Evolutionary conservation across 2,797 vertebrate genomes (phyloP).

Genomic region (Acrossocheilus fasciatus): DNA sequence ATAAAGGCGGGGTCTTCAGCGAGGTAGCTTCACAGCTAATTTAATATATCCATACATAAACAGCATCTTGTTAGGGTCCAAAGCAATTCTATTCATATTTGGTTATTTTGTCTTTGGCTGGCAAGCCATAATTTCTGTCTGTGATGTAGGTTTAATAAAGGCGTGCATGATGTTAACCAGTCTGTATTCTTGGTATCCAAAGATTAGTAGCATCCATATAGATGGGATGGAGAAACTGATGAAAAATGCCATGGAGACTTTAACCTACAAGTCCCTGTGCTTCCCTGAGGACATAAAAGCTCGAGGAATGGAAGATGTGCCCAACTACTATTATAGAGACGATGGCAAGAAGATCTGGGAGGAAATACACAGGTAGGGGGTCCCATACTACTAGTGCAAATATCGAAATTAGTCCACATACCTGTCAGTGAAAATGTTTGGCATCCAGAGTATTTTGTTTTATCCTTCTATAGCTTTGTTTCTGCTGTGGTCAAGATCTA

Average conservation of each 20-base stretch:
- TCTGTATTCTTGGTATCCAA: neutral
- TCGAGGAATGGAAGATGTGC: constrained; percentile 88
- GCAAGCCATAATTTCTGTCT: neutral
- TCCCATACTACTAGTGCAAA: neutral
- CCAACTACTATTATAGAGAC: constrained; percentile 93
- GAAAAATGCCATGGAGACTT: constrained; percentile 82
- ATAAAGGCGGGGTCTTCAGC: constrained; percentile 92
- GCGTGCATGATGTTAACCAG: too few species aligned
- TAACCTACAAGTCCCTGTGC: constrained; percentile 88
- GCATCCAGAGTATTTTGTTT: neutral
- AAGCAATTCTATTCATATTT: neutral
- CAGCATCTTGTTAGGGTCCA: neutral
- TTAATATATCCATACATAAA: neutral
- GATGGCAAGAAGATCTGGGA: constrained; percentile 92
- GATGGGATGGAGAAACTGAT: constrained; percentile 91
- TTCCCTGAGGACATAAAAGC: constrained; percentile 89
- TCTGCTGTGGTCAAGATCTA: constrained; percentile 87
- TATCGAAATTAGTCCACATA: neutral
- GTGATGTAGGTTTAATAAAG: neutral
- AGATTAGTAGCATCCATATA: constrained; percentile 93
- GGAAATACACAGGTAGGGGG: constrained; percentile 80
- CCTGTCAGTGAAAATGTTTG: neutral
- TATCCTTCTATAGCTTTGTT: constrained; percentile 79
- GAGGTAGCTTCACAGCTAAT: constrained; percentile 78
- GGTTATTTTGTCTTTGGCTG: neutral